Conservation (phyloP, 2,888 invertebrate genomes). For the Pilophorus perplexus region DNA sequence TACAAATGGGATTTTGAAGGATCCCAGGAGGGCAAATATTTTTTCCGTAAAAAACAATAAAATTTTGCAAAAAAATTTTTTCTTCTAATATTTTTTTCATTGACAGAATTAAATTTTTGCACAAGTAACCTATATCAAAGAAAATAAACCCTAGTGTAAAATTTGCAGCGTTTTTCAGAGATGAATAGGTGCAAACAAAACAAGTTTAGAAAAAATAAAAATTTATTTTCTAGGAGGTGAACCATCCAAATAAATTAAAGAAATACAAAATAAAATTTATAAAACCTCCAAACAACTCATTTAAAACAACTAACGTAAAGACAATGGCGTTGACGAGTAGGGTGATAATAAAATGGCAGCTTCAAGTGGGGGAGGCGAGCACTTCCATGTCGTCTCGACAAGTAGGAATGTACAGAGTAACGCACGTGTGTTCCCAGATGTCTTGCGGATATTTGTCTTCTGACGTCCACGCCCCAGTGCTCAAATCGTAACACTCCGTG, state of each 20-base stretch:
- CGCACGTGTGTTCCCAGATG: constrained; percentile 70
- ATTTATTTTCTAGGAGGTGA: no score
- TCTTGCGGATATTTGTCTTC: constrained; percentile 65
- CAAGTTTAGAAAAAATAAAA: no score
- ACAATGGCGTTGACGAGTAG: not conserved
- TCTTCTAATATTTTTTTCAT: no score
- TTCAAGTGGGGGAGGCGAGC: constrained; percentile 47
- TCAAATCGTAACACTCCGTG: constrained; percentile 66
- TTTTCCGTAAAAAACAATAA: no score
- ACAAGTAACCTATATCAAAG: no score
- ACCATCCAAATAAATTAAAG: constrained; percentile 27
- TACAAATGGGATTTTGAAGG: no score
- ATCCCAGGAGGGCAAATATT: no score
- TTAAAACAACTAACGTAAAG: not conserved
- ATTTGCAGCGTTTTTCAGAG: no score
- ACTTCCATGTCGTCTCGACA: constrained; percentile 58
- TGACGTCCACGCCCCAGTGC: constrained; percentile 60
- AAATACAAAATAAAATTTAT: constrained; percentile 27
- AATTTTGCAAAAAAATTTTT: no score
- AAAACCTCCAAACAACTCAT: constrained; percentile 4
- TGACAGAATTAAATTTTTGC: no score
- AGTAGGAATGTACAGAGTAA: constrained; percentile 65
- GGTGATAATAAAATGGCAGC: not conserved
- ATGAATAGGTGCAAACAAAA: no score
- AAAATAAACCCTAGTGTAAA: no score